Evolutionary conservation across 1,140 invertebrate genomes (phyloP).

Genomic region (Dendroctonus valens): DNA sequence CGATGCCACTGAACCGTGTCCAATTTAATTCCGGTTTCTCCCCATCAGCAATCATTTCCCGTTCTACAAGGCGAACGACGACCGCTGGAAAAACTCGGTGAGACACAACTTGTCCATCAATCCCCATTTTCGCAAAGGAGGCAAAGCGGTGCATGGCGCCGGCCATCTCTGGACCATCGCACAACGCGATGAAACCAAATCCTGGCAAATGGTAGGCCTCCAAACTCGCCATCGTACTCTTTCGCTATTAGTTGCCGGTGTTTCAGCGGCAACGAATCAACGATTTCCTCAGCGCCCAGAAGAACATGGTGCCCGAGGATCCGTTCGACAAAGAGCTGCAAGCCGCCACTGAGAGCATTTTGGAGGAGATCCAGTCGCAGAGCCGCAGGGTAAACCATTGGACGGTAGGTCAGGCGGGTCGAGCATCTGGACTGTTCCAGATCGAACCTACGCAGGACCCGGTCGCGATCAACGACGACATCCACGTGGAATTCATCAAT

Average conservation of each 20-base stretch:
- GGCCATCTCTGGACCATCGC: conserved; percentile 84
- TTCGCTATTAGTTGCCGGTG: neutral
- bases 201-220: conserved; percentile 49
- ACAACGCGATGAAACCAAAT: conserved; percentile 57
- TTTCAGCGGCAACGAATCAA: conserved; percentile 45
- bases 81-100: conserved; percentile 88
- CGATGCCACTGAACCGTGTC: too few relatives aligned
- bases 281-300: conserved; percentile 42
- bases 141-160: conserved; percentile 77
- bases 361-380: conserved; percentile 36
- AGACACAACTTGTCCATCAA: conserved; percentile 86
- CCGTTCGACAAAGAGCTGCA: conserved; percentile 45
- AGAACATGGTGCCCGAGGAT: conserved; percentile 33
- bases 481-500: conserved; percentile 39
- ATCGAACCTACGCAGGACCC: conserved; percentile 1
- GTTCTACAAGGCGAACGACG: conserved; percentile 82
- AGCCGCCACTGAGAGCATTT: conserved; percentile 50
- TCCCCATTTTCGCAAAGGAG: conserved; percentile 84
- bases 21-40: too few relatives aligned
- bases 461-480: conserved; percentile 14
- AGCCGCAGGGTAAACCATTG: neutral
- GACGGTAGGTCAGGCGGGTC: neutral
- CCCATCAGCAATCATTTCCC: conserved; percentile 73
- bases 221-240: neutral
- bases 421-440: conserved; percentile 1